Conservation (phyloP, 2,113 vertebrate genomes). For the Nipponia nippon region DNA sequence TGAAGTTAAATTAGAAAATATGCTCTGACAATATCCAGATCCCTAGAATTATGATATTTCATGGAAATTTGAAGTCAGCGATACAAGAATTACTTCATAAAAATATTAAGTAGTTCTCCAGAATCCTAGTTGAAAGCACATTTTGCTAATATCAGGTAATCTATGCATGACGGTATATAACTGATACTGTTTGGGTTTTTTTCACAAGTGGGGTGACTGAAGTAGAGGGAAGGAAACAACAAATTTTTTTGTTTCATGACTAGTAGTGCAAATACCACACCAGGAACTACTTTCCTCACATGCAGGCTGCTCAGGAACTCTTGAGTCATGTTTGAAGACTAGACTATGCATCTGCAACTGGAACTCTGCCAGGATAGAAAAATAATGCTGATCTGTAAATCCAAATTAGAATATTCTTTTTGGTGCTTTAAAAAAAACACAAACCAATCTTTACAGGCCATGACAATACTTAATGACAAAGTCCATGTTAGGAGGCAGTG, state of each 20-base stretch:
- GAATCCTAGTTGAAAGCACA: neutral
- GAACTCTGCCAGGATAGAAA: neutral
- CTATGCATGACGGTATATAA: neutral
- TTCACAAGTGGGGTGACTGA: neutral
- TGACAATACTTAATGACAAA: neutral
- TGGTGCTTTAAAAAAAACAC: neutral
- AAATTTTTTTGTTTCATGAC: neutral
- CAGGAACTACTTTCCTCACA: neutral
- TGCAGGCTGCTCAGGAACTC: neutral
- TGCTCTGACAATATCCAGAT: neutral
- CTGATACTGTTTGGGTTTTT: neutral
- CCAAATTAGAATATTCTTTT: neutral
- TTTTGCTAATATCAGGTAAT: neutral
- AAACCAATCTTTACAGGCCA: neutral
- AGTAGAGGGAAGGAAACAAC: neutral
- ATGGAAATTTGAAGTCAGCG: slow-evolving; percentile 24
- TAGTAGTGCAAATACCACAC: neutral
- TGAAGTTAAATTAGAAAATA: slow-evolving; percentile 14
- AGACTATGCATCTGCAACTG: neutral
- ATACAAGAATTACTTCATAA: slow-evolving; percentile 1
- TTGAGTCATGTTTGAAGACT: neutral
- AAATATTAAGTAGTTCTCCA: neutral
- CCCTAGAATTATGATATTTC: slow-evolving; percentile 27
- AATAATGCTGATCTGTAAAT: neutral
- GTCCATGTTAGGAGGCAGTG: rapidly evolving